Evolutionary conservation across 2,888 invertebrate genomes (phyloP).

Genomic region (Poecilus cupreus): DNA sequence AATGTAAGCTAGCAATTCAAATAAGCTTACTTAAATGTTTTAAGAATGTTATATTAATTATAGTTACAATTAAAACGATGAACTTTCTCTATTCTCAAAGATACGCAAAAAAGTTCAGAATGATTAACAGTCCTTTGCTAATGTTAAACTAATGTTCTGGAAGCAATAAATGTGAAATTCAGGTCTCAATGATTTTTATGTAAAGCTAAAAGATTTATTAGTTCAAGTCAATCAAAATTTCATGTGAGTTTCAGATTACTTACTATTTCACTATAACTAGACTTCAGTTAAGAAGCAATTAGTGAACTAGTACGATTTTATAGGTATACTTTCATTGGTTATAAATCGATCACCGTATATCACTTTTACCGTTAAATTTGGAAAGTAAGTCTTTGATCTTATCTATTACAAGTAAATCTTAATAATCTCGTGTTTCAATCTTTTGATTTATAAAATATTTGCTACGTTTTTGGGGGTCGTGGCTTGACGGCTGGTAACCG

Average conservation of each 20-base stretch:
- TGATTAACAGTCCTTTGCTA: no score
- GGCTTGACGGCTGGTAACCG: no score
- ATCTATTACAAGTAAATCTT: not conserved
- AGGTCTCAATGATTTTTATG: not conserved
- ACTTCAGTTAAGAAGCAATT: not conserved
- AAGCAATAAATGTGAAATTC: not conserved
- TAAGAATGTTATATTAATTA: no score
- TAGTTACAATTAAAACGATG: no score
- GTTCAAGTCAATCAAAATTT: not conserved
- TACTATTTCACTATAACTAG: not conserved
- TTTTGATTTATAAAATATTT: no score
- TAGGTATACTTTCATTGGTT: slow-evolving; percentile 9
- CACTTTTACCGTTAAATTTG: slow-evolving; percentile 6
- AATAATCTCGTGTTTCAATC: no score
- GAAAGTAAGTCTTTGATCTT: not conserved
- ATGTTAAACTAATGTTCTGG: no score
- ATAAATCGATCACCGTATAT: not conserved
- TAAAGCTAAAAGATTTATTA: not conserved
- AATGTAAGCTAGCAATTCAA: not conserved
- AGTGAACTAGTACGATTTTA: slow-evolving; percentile 10
- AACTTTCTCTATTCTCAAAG: no score
- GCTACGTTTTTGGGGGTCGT: no score
- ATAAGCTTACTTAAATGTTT: no score
- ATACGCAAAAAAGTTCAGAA: no score
- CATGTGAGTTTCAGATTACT: not conserved